Evolutionary conservation across 30 jellyfish, hydroid and myxozoan species (phyloP).

Genomic region (Aurelia sp.): DNA sequence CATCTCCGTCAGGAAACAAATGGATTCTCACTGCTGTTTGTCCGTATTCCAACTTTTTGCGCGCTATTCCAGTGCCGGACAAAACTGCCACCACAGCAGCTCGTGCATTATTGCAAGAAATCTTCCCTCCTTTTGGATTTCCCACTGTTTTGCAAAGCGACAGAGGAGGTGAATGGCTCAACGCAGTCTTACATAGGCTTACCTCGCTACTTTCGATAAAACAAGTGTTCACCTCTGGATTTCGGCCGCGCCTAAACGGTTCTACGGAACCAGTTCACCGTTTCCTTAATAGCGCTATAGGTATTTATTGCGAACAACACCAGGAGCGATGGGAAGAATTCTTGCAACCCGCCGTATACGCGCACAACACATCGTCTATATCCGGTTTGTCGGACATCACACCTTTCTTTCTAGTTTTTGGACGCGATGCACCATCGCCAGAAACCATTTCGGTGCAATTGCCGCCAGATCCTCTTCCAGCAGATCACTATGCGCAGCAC

Average conservation of each 20-base stretch:
- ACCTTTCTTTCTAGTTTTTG: conserved; percentile 31
- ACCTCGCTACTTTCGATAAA: background rate
- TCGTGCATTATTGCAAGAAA: conserved; percentile 28
- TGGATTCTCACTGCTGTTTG: conserved; percentile 5
- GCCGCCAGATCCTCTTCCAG: background rate
- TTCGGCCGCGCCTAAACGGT: conserved; percentile 56
- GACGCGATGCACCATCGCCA: conserved; percentile 53
- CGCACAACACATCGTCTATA: conserved; percentile 50
- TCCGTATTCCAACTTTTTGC: conserved; percentile 45
- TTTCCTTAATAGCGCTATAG: conserved; percentile 42
- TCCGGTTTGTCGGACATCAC: conserved; percentile 23
- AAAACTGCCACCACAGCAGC: conserved; percentile 42
- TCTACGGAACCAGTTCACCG: conserved; percentile 63
- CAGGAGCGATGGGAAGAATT: conserved; percentile 53
- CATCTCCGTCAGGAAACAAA: conserved; percentile 39
- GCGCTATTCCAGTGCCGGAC: conserved; percentile 62
- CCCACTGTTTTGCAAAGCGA: conserved; percentile 61
- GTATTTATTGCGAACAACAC: conserved; percentile 21
- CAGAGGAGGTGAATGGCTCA: conserved; percentile 46
- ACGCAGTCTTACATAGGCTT: conserved; percentile 28
- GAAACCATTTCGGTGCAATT: background rate
- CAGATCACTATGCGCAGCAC: background rate
- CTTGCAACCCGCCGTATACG: conserved; percentile 62
- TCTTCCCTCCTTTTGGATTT: conserved; percentile 27
- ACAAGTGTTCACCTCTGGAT: conserved; percentile 29